These are phyloP conservation scores for Pteronotus mesoamericanus DNA, from an alignment of 2,797 vertebrate genomes.

Conservation along the genomic window DNA sequence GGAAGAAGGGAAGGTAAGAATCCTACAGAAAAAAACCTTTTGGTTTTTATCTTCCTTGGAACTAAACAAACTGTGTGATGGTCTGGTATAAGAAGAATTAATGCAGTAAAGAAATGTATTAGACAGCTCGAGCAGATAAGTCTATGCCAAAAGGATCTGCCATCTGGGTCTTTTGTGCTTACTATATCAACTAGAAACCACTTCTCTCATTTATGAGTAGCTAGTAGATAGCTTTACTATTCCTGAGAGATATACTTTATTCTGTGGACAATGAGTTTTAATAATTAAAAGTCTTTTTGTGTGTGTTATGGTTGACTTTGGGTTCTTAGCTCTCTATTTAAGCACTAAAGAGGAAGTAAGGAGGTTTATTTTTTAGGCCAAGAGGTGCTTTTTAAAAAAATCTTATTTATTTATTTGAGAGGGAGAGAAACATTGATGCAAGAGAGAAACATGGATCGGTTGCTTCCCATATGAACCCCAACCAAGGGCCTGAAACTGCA, in stretches of 20 bases:
- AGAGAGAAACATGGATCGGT: background rate
- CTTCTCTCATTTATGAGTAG: conserved; percentile 3
- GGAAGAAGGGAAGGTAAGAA: background rate
- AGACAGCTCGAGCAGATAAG: conserved; percentile 46
- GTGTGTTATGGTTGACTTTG: background rate
- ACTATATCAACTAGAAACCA: conserved; percentile 31
- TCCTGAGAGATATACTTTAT: conserved; percentile 25
- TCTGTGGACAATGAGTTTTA: conserved; percentile 14
- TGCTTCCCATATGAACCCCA: background rate
- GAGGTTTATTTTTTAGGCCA: background rate
- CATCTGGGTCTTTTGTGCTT: conserved; percentile 66
- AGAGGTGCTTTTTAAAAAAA: background rate
- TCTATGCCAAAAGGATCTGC: conserved; percentile 56
- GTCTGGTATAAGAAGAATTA: conserved; percentile 47
- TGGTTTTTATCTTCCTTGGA: background rate
- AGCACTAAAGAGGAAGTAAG: background rate
- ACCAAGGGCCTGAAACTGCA: background rate
- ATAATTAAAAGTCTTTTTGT: background rate
- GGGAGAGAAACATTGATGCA: background rate
- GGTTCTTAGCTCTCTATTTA: background rate
- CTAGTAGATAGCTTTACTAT: background rate
- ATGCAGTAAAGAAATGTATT: conserved; percentile 21
- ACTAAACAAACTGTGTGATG: background rate
- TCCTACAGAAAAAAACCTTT: background rate
- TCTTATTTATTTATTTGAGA: background rate